Conservation (phyloP, 2,797 vertebrate genomes). For the Labeo calbasu region DNA sequence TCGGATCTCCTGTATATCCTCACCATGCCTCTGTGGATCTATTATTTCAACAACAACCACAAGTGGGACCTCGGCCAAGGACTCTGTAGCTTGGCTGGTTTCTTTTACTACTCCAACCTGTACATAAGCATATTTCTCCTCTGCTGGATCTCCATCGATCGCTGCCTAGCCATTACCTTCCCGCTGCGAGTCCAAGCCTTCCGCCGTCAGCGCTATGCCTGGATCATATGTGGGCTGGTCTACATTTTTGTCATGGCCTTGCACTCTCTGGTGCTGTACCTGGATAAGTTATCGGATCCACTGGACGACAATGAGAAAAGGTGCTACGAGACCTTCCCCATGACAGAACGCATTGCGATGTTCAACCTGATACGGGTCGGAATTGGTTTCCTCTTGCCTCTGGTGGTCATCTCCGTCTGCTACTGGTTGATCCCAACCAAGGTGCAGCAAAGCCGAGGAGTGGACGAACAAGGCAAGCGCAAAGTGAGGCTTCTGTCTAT, state of each 20-base stretch:
- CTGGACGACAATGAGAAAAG: slow-evolving; percentile 64
- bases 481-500: slow-evolving; percentile 79
- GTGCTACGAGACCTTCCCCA: slow-evolving; percentile 81
- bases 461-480: slow-evolving; percentile 70
- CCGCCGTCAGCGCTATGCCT: slow-evolving; percentile 69
- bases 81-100: slow-evolving; percentile 76
- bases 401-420: slow-evolving; percentile 73
- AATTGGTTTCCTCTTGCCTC: slow-evolving; percentile 73
- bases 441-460: slow-evolving; percentile 73
- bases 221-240: slow-evolving; percentile 68
- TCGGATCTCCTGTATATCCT: slow-evolving; percentile 79
- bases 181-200: slow-evolving; percentile 71
- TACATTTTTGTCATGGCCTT: slow-evolving; percentile 59
- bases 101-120: slow-evolving; percentile 84
- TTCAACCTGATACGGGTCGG: slow-evolving; percentile 77
- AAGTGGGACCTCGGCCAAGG: slow-evolving; percentile 65
- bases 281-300: slow-evolving; percentile 64
- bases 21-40: slow-evolving; percentile 83
- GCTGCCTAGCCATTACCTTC: slow-evolving; percentile 76
- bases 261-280: slow-evolving; percentile 69
- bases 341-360: slow-evolving; percentile 59
- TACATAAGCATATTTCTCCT: slow-evolving; percentile 82
- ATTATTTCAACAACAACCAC: slow-evolving; percentile 76
- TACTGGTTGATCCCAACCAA: slow-evolving; percentile 77
- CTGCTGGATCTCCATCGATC: slow-evolving; percentile 84